Base-by-base conservation (phyloP, 2,113 vertebrate genomes). In the Salvelinus fontinalis region DNA sequence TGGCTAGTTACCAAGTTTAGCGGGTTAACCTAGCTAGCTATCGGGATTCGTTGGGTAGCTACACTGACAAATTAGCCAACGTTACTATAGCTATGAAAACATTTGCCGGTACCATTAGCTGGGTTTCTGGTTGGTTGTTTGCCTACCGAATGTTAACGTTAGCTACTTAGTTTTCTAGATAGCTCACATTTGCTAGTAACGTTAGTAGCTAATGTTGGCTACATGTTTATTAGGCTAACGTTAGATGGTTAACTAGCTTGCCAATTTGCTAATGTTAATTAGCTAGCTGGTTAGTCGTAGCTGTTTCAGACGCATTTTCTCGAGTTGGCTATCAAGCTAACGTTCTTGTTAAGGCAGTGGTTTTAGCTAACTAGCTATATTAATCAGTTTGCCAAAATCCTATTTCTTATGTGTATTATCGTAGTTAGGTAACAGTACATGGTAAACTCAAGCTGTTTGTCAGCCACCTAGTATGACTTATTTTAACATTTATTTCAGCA, bases 1-100 rank as follows among this genome's bases (percentile, higher is more conserved):
- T 70, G 68, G 68, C 68, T 70, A 22, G 7, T 70, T 48, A 70
- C 68, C 68, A 70, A 70, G 34, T 49, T 49, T 34, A 70, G 68
- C 68, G 68, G 39, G 68, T 24, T 70, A 70, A 70, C 39, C 12
- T 49, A 34, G 12, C 27, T 20, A 27, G 67, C 5, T 68, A 34
- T 18, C 0, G 39, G 31, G 5, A 22, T 8, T 68, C 11, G 14
- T 29, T 68, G 8, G 31, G 20, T 24, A 24, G 8, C 39, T 6
- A 39, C 8, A 39, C 39, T 39, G 8, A 22, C 20, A 59, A 9
- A n/a, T n/a, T n/a, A 64, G 6, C 5, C 22, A 24, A 24, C 60
- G 49, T 51, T 51, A 39, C 39, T 39, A 39, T 39, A 14, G 11
- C 14, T 51, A 16, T 51, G 49, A 51, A 51, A 14, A 51, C 39